Base-by-base conservation (phyloP, 2,113 vertebrate genomes). In the Pseudonaja textilis region DNA sequence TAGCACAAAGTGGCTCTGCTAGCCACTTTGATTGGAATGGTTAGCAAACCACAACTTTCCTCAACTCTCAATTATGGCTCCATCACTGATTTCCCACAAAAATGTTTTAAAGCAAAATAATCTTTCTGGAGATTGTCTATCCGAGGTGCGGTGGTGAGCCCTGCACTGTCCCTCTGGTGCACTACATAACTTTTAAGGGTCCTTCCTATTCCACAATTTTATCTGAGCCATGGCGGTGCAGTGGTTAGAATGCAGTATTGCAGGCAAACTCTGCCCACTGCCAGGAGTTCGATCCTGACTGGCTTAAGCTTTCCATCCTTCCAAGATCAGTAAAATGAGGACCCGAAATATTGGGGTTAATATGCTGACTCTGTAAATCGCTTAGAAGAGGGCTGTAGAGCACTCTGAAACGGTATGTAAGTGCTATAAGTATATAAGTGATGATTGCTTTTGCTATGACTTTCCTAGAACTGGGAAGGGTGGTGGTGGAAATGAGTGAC, bases 81-180 rank as follows among this genome's bases (percentile, higher is more conserved):
- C 69, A 74, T 20, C n/a, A 1, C n/a, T 74, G n/a, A 50, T 34
- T 74, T 74, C 18, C n/a, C 69, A 14, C 22, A 74, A 69, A 34
- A 8, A 3, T 2, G 11, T 64, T 64, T 74, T 39, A 20, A 39
- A 39, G 69, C 69, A 74, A 39, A 74, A 74, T 74, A 34, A 20
- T 39, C 5, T 39, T 74, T 74, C 69, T 74, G 69, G n/a, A 20
- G 5, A 20, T 39, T 18, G n/a, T 39, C 14, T 74, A 18, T 34
- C 64, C 5, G 5, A 18, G 5, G 18, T 18, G n/a, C 0, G 2
- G 5, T 18, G n/a, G n/a, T 34, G 69, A 5, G 5, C 2, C 16
- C 16, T 39, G 16, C 69, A 18, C 16, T 74, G 16, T 74, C 16
- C n/a, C 18, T 3, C n/a, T 34, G n/a, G n/a, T 74, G 5, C n/a